Base-by-base conservation (phyloP, 2,113 vertebrate genomes). In the Dasyurus viverrinus region DNA sequence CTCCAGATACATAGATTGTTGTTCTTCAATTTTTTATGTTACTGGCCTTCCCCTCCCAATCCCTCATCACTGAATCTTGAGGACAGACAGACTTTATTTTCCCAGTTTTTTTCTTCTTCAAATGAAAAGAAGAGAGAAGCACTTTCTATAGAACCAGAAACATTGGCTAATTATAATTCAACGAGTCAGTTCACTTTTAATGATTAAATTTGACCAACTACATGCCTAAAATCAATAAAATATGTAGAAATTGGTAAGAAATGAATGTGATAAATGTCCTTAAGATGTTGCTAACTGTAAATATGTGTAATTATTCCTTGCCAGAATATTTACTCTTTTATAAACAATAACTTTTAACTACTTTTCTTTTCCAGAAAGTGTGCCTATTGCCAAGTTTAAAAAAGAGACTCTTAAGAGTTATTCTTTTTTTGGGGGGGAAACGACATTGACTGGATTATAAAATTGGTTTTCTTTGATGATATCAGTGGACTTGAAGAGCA, bases 141-240 rank as follows among this genome's bases (percentile, higher is more conserved):
- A 14, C 12, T 16, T n/a, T 26, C 60, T 36, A 36, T 12, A 68
- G 60, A 68, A 68, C 60, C 60, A 68, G 60, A 68, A 68, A 68
- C 60, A 68, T 36, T 68, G 60, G 3, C 27, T 68, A 5, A 4
- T 36, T 68, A n/a, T 68, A n/a, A 68, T 68, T 7, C 12, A 36
- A 36, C 36, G 42, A 92, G 36, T 90, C 68, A 68, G 53, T 23
- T 27, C 52, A 76, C 48, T 11, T 30, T 76, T 24, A 90, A 23
- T 94, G 84, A 60, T n/a, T 92, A 60, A 46, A 57, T 94, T 92
- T 90, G 89, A 95, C 89, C 52, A 92, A 25, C 36, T 46, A 10
- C 89, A n/a, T 57, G 46, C 27, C 60, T 27, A 68, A 68, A 22
- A 76, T n/a, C 50, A 60, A 68, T 68, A 48, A 30, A n/a, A 25